A percentile compares a stretch with the other conserved stretches of the same genome.
These are phyloP conservation scores for Lochmaea crataegi DNA, from an alignment of 2,888 invertebrate genomes.

Conservation along the genomic window DNA sequence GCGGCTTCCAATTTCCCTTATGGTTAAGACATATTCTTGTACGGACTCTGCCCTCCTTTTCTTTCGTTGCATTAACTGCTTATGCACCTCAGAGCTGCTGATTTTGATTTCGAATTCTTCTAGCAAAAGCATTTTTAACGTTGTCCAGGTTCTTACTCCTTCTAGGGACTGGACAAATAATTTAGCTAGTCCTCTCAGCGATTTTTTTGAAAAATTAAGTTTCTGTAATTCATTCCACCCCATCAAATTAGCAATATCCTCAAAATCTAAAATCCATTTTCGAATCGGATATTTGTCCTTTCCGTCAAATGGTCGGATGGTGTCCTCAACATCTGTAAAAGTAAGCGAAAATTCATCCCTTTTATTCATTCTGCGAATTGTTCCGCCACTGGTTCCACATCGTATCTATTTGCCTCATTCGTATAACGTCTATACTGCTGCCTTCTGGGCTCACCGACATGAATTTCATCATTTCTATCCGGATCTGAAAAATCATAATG, in stretches of 20 bases:
- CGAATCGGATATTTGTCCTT: constrained; percentile 47
- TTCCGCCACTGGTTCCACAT: too few relatives aligned
- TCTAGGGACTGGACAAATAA: constrained; percentile 50
- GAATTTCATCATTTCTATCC: too few relatives aligned
- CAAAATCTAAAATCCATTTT: constrained; percentile 52
- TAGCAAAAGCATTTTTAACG: constrained; percentile 42
- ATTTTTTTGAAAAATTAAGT: constrained; percentile 53
- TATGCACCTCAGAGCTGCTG: constrained; percentile 45
- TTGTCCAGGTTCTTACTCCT: constrained; percentile 47
- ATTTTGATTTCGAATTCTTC: constrained; percentile 48
- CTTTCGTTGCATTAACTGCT: constrained; percentile 48
- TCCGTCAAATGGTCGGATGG: constrained; percentile 46
- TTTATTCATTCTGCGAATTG: not conserved
- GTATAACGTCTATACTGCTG: too few relatives aligned
- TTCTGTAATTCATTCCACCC: constrained; percentile 53
- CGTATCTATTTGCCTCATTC: too few relatives aligned
- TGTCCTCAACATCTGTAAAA: constrained; percentile 52
- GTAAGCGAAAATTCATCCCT: constrained; percentile 40
- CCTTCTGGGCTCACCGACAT: too few relatives aligned
- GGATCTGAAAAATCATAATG: too few relatives aligned
- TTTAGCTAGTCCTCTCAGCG: constrained; percentile 51
- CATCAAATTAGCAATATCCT: constrained; percentile 50
- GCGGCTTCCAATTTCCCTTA: constrained; percentile 59
- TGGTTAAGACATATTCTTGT: constrained; percentile 58
- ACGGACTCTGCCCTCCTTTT: constrained; percentile 56